A percentile compares a stretch with the other conserved stretches of the same genome.
phyloP scores from a whole-genome alignment of 2,797 vertebrate genomes.

The Premnoplex brunnescens region DNA sequence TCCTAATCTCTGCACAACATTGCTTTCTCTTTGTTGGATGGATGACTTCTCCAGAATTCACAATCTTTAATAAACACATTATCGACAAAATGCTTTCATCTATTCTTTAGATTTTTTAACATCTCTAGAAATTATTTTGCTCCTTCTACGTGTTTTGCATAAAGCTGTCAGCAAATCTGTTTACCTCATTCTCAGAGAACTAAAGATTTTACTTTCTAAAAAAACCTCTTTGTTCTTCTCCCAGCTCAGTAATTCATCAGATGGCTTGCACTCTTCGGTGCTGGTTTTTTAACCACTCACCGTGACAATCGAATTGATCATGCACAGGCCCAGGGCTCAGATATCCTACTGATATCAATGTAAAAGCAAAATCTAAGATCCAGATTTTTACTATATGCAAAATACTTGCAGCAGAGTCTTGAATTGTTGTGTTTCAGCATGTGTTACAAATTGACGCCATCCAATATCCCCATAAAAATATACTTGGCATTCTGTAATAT shows the following conservation, averaged over 20 bases:
- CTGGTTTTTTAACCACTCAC: neutral
- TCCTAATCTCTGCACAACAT: constrained; percentile 59
- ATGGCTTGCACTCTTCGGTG: neutral
- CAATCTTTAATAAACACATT: constrained; percentile 69
- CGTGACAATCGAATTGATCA: neutral
- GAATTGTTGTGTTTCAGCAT: neutral
- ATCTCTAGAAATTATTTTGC: constrained; percentile 60
- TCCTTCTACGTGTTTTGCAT: constrained; percentile 56
- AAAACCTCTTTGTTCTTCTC: constrained; percentile 37
- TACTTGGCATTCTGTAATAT: neutral
- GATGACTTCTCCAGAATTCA: constrained; percentile 64
- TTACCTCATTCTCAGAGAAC: constrained; percentile 30
- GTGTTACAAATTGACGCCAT: neutral
- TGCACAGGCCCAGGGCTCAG: neutral
- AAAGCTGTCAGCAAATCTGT: constrained; percentile 67
- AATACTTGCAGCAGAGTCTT: neutral
- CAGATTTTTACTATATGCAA: neutral
- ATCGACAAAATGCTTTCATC: constrained; percentile 72
- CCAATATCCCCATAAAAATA: neutral
- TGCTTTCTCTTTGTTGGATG: constrained; percentile 53
- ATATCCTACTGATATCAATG: neutral
- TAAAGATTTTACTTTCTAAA: neutral
- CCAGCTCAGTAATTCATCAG: constrained; percentile 9
- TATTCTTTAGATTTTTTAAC: constrained; percentile 65
- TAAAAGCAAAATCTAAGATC: neutral